phyloP scores from a whole-genome alignment of 2,888 invertebrate genomes.

The Antitype chi region DNA sequence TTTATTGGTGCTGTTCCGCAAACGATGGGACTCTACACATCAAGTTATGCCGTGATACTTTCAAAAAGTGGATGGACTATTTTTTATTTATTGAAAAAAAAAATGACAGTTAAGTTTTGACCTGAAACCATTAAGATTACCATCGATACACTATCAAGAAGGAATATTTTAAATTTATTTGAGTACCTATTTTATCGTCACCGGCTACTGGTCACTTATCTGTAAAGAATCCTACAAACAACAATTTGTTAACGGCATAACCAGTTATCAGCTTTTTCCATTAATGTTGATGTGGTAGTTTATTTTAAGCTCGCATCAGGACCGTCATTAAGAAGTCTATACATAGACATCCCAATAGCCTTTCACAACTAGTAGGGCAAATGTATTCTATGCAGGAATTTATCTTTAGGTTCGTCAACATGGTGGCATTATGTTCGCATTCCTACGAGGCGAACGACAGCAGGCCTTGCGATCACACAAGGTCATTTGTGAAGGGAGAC shows the following conservation, averaged over 20 bases:
- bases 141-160: background rate
- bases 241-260: background rate
- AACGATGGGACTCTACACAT: conserved; percentile 1
- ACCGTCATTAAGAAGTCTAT: background rate
- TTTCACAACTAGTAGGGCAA: conserved; percentile 43
- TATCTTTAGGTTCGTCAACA: conserved; percentile 79
- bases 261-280: background rate
- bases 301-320: background rate
- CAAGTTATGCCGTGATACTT: background rate
- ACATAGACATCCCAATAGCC: conserved; percentile 22
- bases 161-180: background rate
- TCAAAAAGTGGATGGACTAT: background rate
- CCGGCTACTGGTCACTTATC: background rate
- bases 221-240: background rate
- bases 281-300: background rate
- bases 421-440: conserved; percentile 84
- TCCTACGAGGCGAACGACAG: conserved; percentile 84
- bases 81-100: background rate
- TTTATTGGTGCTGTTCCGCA: conserved; percentile 5
- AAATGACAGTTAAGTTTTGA: background rate
- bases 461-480: conserved; percentile 84
- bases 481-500: conserved; percentile 87
- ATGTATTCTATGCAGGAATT: conserved; percentile 67
- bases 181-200: background rate
- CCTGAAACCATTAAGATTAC: background rate